A percentile compares a stretch with the other conserved stretches of the same genome.
Evolutionary conservation across 2,888 invertebrate genomes (phyloP).

Genomic region (Allolobophora icterica): DNA sequence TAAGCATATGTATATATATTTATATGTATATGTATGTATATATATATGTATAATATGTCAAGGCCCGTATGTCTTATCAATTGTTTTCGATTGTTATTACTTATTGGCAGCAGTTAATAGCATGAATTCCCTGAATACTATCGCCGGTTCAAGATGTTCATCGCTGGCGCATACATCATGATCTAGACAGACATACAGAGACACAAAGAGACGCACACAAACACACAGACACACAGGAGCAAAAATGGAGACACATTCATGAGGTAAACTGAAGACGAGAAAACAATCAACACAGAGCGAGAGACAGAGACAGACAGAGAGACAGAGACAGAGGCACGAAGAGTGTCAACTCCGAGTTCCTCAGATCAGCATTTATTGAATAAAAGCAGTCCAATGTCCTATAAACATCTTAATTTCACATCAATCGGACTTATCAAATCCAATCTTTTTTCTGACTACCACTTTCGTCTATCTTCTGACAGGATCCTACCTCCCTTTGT

Average conservation of each 20-base stretch:
- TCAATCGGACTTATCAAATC: no score
- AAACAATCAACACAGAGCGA: not conserved
- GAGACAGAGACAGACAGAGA: not conserved
- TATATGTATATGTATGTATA: not conserved
- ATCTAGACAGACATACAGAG: not conserved
- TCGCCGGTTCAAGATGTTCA: not conserved
- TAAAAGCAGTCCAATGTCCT: no score
- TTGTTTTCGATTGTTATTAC: not conserved
- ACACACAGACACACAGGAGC: not conserved
- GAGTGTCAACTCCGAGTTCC: not conserved
- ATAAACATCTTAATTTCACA: no score
- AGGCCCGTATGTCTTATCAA: not conserved
- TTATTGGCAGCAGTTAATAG: not conserved
- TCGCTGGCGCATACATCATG: not conserved
- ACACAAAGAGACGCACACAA: not conserved
- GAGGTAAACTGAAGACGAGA: no score
- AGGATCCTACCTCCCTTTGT: no score
- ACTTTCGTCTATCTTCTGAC: no score
- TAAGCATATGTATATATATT: not conserved
- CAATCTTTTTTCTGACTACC: no score
- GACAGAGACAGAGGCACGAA: not conserved
- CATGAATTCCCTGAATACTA: not conserved
- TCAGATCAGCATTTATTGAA: no score
- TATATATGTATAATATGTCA: not conserved
- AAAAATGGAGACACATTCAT: no score